Percentiles rank a stretch among this genome's conserved stretches.
These are phyloP conservation scores for Cygnus buccinator DNA, from an alignment of 2,113 vertebrate species.

Conservation along the genomic window DNA sequence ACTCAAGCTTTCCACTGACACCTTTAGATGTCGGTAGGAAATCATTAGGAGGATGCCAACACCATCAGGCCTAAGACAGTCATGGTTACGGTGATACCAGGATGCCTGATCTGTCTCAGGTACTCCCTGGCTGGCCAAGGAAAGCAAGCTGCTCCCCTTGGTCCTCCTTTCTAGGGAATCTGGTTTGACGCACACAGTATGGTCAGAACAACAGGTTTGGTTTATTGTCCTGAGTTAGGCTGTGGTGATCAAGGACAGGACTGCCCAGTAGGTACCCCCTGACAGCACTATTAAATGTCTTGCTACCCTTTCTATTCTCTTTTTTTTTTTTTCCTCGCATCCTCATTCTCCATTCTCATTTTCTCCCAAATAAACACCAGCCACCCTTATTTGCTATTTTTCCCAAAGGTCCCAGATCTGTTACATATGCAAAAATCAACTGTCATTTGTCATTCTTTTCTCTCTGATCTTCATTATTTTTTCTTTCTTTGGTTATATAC, in stretches of 20 bases:
- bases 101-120: neutral
- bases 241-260: neutral
- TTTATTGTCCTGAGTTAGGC: neutral
- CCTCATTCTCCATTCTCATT: neutral
- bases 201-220: neutral
- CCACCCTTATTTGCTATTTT: neutral
- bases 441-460: neutral
- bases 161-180: neutral
- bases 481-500: neutral
- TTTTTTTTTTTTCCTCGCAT: neutral
- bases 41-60: neutral
- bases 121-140: neutral
- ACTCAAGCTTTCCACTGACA: neutral
- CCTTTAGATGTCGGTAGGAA: neutral
- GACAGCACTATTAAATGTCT: neutral
- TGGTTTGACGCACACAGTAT: neutral
- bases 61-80: neutral
- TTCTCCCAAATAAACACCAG: neutral
- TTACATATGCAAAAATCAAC: neutral
- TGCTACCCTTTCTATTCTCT: neutral
- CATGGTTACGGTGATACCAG: neutral
- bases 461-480: neutral
- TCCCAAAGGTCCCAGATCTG: neutral
- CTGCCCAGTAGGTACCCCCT: neutral
- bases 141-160: neutral